Evolutionary conservation across 2,888 invertebrate species (phyloP), one percentile per base, ranked within the genome.

Genomic region (Lomographa bimaculata): DNA sequence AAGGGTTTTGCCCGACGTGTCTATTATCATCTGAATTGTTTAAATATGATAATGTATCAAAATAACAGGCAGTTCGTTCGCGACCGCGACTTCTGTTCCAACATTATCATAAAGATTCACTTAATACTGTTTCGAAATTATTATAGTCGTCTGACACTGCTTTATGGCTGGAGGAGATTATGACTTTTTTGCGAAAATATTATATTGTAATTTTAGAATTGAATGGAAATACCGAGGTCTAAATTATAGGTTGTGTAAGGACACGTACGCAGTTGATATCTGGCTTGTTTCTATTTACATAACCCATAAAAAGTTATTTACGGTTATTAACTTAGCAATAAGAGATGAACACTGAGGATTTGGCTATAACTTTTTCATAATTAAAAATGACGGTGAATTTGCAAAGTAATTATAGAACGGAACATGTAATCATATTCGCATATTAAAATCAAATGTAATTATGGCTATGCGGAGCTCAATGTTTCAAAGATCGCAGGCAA

Each of bases 1-100:
- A 89, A 89, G 87, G 89, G 86, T 86, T 87, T 85, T 67, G 64
- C 79, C 78, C 84, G 86, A 86, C 86, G 85, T 82, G 83, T 86
- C 89, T 89, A 89, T 89, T 89, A 89, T 82, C 89, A 89, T 89
- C 80, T 75, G 86, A 87, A 89, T 89, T 85, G 89, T 86, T 89
- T 86, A 82, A 87, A 87, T 89, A 89, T 89, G 89, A 86, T 87
- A 89, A 89, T 89, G 84, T 74, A 86, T 87, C 87, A 87, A 87
- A 89, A 86, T 86, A 85, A 79, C 81, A 82, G 84, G 79, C 84
- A 72, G 73, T 73, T 75, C 70, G 73, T 77, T 76, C 78, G 77
- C 77, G 75, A 70, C 75, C 80, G 71, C 82, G 83, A 86, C 87
- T 87, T 86, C 87, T 87, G 87, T 86, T 82, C 72, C 70, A 63